Percentiles rank a stretch among this genome's conserved stretches.
phyloP scores from a whole-genome alignment of 2,888 invertebrate genomes.

The Cosmopolites sordidus region DNA sequence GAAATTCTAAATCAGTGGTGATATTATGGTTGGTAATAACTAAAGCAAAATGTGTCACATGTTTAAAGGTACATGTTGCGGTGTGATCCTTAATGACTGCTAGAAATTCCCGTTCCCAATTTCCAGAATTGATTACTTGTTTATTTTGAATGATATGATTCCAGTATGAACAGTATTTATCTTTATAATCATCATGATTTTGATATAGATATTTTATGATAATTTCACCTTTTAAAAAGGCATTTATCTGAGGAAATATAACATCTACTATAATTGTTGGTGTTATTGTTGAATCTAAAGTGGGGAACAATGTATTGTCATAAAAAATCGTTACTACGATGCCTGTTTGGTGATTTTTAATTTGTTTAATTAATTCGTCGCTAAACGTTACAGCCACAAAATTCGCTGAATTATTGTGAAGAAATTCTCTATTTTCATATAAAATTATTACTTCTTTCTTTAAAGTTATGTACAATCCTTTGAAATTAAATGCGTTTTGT shows the following conservation, averaged over 20 bases:
- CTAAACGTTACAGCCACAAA: slow-evolving; percentile 23
- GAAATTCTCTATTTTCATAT: background rate
- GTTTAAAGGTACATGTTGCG: slow-evolving; percentile 22
- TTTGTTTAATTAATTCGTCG: slow-evolving; percentile 26
- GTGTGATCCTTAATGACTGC: background rate
- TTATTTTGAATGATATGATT: slow-evolving; percentile 10
- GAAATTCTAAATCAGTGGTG: slow-evolving; percentile 27
- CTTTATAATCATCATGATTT: background rate
- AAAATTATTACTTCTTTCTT: slow-evolving; percentile 7
- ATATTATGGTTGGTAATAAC: slow-evolving; percentile 21
- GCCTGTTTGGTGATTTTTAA: slow-evolving; percentile 18
- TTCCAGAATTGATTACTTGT: slow-evolving; percentile 5
- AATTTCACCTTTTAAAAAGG: slow-evolving; percentile 18
- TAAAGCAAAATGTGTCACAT: slow-evolving; percentile 31
- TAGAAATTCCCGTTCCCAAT: slow-evolving; percentile 20
- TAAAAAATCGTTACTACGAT: slow-evolving; percentile 30
- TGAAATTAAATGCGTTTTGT: slow-evolving; percentile 10
- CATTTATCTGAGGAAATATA: slow-evolving; percentile 21
- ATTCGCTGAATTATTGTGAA: background rate
- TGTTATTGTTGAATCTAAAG: background rate
- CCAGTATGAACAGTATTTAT: slow-evolving; percentile 24
- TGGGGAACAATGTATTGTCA: slow-evolving; percentile 29
- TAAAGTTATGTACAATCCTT: slow-evolving; percentile 10
- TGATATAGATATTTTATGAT: slow-evolving; percentile 14
- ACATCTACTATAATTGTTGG: slow-evolving; percentile 19